These are phyloP conservation scores for Mayetiola destructor DNA, from an alignment of 2,888 invertebrate species.

Conservation along the genomic window DNA sequence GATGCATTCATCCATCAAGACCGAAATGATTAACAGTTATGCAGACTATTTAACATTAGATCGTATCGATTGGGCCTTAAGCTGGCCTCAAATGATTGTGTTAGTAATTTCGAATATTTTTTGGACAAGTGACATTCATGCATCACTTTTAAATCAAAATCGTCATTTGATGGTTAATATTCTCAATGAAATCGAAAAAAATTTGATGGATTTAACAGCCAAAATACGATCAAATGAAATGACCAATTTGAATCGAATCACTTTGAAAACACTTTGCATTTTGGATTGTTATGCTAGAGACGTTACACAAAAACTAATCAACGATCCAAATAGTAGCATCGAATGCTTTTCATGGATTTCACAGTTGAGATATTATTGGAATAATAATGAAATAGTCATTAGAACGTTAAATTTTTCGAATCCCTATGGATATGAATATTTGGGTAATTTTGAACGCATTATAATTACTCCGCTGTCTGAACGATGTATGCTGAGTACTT, in stretches of 20 bases:
- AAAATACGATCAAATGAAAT: conserved; percentile 44
- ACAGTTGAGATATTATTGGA: conserved; percentile 57
- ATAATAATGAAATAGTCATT: conserved; percentile 40
- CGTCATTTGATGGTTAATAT: conserved; percentile 36
- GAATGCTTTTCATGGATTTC: conserved; percentile 57
- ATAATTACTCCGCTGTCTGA: conserved; percentile 45
- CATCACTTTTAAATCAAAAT: conserved; percentile 36
- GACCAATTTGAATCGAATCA: conserved; percentile 44
- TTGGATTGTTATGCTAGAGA: conserved; percentile 59
- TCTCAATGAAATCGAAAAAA: conserved; percentile 33
- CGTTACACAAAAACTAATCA: conserved; percentile 43
- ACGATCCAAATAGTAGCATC: conserved; percentile 38
- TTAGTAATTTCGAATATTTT: conserved; percentile 45
- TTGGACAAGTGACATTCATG: conserved; percentile 51
- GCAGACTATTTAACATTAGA: conserved; percentile 30
- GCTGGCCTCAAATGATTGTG: conserved; percentile 51
- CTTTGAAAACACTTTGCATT: conserved; percentile 51
- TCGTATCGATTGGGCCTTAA: conserved; percentile 41
- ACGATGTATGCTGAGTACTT: conserved; percentile 53
- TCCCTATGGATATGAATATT: conserved; percentile 55
- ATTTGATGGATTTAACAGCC: conserved; percentile 41
- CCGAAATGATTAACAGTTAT: conserved; percentile 35
- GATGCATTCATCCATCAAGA: conserved; percentile 42
- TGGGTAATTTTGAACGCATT: conserved; percentile 51
- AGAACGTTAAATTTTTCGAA: conserved; percentile 53